Percentiles rank a stretch among this genome's conserved stretches.
These are phyloP conservation scores for Ophraella communa DNA, from an alignment of 2,888 invertebrate genomes.

Conservation along the genomic window DNA sequence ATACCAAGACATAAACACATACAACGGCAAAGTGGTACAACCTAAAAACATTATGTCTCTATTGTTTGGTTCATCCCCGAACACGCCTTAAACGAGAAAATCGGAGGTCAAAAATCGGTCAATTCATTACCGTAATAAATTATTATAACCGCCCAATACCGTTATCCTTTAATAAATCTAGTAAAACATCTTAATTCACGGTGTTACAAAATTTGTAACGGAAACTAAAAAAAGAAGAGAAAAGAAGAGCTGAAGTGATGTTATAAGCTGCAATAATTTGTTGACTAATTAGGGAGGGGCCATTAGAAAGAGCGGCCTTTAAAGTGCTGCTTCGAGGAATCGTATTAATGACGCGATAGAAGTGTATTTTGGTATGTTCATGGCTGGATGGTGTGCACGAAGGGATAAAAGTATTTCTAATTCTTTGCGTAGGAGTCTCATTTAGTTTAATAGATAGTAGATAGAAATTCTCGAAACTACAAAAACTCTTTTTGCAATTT, in stretches of 20 bases:
- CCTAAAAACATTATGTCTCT: neutral
- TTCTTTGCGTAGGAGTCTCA: slow-evolving; percentile 1
- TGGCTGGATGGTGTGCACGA: slow-evolving; percentile 2
- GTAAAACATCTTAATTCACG: slow-evolving; percentile 14
- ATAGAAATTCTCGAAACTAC: too few species aligned
- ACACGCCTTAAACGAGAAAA: neutral
- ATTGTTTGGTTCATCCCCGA: neutral
- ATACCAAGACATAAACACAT: neutral
- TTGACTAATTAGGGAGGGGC: slow-evolving; percentile 26
- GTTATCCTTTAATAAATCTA: slow-evolving; percentile 9
- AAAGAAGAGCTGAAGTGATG: too few species aligned
- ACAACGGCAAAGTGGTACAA: neutral
- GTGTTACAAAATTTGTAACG: slow-evolving; percentile 15
- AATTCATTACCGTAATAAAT: slow-evolving; percentile 2
- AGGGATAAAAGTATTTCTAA: neutral
- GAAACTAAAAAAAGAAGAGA: slow-evolving; percentile 14
- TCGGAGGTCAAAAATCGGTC: neutral
- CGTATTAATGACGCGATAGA: slow-evolving; percentile 4
- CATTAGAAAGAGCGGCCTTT: slow-evolving; percentile 15
- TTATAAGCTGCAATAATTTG: slow-evolving; percentile 26
- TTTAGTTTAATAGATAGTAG: too few species aligned
- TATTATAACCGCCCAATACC: neutral
- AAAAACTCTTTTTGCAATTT: too few species aligned
- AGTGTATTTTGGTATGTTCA: neutral
- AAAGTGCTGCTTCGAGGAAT: slow-evolving; percentile 3